Base-by-base conservation (phyloP, 2,888 invertebrate genomes). In the Bibio marci region DNA sequence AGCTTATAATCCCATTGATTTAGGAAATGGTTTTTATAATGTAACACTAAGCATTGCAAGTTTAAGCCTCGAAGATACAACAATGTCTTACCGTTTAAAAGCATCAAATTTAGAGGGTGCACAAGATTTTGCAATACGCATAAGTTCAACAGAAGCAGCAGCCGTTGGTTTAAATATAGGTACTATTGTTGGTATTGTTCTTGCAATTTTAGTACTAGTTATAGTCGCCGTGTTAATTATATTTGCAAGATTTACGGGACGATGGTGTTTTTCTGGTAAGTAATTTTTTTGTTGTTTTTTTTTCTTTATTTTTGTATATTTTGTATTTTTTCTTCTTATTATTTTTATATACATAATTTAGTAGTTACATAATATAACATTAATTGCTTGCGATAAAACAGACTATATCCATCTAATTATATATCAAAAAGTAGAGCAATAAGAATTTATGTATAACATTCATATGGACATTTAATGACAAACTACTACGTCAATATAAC, bases 241-340 rank as follows among this genome's bases (percentile, higher is more conserved):
- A 43, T 78, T 79, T 53, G 85, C 86, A 37, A 75, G 80, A 50
- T 76, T 78, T 44, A 82, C 82, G 44, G 80, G 80, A 52, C 70
- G 80, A 58, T 85, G 85, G 83, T 86, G 85, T 64, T 86, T 86
- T 60, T 79, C 78, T 60, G 83, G 85, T 85, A 64, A 77, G 81
- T 74, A 39, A 32, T 38, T 38, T 43, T 45, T 40, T 40, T 34
- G 18, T n/a, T 6, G 2, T 2, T 25, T 36, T 34, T 41, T 17
- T 11, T 13, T 30, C 27, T 27, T 27, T 7, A 27, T 10, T 27
- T 27, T 30, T 14, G n/a, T n/a, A n/a, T n/a, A n/a, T n/a, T n/a
- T n/a, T n/a, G n/a, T n/a, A n/a, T n/a, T n/a, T n/a, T n/a, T n/a
- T n/a, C n/a, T n/a, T n/a, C n/a, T n/a, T n/a, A n/a, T n/a, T n/a